Evolutionary conservation across 2,797 vertebrate species (phyloP).

Genomic region (Halcyon badia): DNA sequence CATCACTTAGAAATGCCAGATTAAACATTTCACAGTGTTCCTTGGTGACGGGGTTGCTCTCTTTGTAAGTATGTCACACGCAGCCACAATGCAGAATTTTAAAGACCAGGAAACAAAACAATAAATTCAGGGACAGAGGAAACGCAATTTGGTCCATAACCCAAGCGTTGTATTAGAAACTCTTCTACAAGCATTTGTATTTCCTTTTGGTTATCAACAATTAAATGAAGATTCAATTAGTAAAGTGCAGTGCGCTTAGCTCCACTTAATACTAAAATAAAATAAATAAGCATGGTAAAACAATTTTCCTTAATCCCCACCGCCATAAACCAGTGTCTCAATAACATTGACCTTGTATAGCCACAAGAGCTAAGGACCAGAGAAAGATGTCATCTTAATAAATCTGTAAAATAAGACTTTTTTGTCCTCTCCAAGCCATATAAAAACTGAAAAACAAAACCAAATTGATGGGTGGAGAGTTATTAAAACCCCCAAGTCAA

Average conservation of each 20-base stretch:
- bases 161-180: not conserved
- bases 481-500: not conserved
- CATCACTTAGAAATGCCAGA: conserved; percentile 38
- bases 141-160: not conserved
- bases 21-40: conserved; percentile 25
- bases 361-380: not conserved
- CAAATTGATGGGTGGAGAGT: not conserved
- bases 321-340: not conserved
- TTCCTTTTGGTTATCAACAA: conserved; percentile 23
- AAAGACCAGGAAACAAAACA: conserved; percentile 6
- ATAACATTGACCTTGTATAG: not conserved
- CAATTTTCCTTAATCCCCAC: not conserved
- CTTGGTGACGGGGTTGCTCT: not conserved
- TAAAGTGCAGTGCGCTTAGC: not conserved
- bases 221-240: conserved; percentile 6
- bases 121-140: not conserved
- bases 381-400: not conserved
- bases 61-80: not conserved
- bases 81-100: not conserved
- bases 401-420: not conserved
- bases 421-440: not conserved
- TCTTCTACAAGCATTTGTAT: not conserved
- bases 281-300: not conserved
- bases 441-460: not conserved
- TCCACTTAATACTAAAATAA: conserved; percentile 10